phyloP scores from a whole-genome alignment of 1,140 invertebrate genomes.

The Ladona fulva region DNA sequence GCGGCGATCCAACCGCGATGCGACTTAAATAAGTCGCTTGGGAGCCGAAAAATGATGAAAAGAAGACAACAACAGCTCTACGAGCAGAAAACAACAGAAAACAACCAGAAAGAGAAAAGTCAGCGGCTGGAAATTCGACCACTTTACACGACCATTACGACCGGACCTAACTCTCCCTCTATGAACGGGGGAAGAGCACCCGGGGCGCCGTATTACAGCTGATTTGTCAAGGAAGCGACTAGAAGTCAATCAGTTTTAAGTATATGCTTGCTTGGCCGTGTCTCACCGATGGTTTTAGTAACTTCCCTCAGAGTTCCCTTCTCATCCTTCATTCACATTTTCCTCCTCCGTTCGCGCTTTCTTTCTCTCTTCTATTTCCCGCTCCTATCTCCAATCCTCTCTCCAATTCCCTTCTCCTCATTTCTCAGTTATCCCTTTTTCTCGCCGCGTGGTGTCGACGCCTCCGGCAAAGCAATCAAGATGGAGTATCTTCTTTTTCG shows the following conservation, averaged over 20 bases:
- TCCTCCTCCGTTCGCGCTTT: too few species aligned
- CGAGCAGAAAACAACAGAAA: too few species aligned
- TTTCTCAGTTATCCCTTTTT: background rate
- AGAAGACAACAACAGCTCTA: too few species aligned
- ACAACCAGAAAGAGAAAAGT: background rate
- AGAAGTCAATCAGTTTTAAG: conserved; percentile 2
- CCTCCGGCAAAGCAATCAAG: too few species aligned
- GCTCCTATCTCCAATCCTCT: background rate
- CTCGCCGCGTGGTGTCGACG: background rate
- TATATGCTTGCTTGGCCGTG: background rate
- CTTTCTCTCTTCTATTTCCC: background rate
- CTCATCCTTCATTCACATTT: too few species aligned
- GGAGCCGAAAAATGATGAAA: too few species aligned
- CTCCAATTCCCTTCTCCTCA: background rate
- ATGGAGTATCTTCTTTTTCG: too few species aligned
- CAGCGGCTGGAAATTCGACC: background rate
- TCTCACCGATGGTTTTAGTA: background rate
- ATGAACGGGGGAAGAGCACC: background rate
- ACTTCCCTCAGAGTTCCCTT: too few species aligned
- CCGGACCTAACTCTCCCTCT: background rate
- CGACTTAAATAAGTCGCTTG: too few species aligned
- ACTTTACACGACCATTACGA: background rate
- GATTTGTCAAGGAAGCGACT: background rate
- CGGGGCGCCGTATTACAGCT: background rate
- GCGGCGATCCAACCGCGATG: too few species aligned